A percentile compares a stretch with the other conserved stretches of the same genome.
Evolutionary conservation across 1,140 invertebrate genomes (phyloP).

Genomic region (Parasteatoda tepidariorum): DNA sequence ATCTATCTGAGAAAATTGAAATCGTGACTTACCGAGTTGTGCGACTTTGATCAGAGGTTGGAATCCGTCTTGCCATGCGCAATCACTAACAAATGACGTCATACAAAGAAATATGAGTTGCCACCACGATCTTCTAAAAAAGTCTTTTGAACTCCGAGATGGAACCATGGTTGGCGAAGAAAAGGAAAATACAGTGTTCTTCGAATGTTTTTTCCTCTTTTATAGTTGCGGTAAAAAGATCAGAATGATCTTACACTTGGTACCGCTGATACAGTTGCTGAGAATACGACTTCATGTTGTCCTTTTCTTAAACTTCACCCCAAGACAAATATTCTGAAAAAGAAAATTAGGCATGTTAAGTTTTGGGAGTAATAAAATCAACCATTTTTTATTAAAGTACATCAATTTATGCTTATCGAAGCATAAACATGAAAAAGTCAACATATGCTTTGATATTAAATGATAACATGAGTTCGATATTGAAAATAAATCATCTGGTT

Average conservation of each 20-base stretch:
- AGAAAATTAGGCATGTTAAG: no score
- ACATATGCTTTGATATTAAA: no score
- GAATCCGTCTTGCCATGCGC: conserved; percentile 43
- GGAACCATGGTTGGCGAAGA: not conserved
- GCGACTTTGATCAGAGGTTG: conserved; percentile 46
- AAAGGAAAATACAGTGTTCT: not conserved
- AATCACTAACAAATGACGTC: conserved; percentile 3
- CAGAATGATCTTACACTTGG: not conserved
- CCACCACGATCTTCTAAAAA: not conserved
- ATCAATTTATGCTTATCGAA: no score
- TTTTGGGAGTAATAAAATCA: no score
- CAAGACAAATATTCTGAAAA: not conserved
- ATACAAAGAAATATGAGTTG: conserved; percentile 8
- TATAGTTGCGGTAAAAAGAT: not conserved
- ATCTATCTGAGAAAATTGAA: conserved; percentile 1
- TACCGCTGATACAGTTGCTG: not conserved
- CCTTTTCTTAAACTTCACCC: not conserved
- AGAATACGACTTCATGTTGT: not conserved
- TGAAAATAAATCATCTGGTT: no score
- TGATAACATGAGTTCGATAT: no score
- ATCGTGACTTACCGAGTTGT: conserved; percentile 57
- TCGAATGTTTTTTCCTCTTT: not conserved
- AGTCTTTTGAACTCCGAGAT: not conserved
- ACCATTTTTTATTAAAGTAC: no score
- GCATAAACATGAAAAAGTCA: no score